phyloP scores from a whole-genome alignment of 37 sponge, comb jelly and placozoan genomes.

The Hormiphora californensis region DNA sequence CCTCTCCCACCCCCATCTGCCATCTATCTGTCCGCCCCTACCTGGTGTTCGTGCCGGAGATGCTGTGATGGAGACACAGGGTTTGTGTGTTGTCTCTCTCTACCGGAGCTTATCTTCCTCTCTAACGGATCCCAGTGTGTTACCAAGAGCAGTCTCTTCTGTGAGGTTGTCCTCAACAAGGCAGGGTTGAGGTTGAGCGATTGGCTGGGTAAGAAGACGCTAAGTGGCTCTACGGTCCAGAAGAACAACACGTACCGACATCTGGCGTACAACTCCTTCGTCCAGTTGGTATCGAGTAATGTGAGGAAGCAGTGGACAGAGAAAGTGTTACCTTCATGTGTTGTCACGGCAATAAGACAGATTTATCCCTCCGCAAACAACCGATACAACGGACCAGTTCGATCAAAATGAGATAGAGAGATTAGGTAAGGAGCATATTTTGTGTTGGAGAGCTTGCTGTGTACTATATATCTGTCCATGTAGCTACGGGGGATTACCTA shows the following conservation, averaged over 20 bases:
- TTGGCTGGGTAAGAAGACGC: background rate
- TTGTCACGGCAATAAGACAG: background rate
- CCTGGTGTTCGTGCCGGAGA: background rate
- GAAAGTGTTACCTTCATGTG: background rate
- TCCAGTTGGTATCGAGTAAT: background rate
- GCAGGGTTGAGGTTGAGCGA: background rate
- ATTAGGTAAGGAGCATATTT: background rate
- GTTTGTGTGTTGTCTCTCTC: background rate
- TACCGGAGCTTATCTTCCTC: background rate
- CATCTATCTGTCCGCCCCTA: background rate
- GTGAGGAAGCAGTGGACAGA: background rate
- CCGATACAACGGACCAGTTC: background rate
- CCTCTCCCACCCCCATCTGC: background rate
- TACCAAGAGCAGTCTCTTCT: background rate
- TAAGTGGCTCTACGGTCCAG: background rate
- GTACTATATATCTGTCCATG: no score
- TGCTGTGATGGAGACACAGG: background rate
- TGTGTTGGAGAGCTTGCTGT: no score
- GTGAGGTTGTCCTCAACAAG: background rate
- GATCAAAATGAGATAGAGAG: background rate
- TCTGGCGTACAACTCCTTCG: conserved; percentile 37
- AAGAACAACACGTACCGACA: background rate
- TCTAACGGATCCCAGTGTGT: background rate
- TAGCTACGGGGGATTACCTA: no score
- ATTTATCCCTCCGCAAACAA: background rate